phyloP scores from a whole-genome alignment of 2,113 vertebrate genomes.

The Copsychus sechellarum region DNA sequence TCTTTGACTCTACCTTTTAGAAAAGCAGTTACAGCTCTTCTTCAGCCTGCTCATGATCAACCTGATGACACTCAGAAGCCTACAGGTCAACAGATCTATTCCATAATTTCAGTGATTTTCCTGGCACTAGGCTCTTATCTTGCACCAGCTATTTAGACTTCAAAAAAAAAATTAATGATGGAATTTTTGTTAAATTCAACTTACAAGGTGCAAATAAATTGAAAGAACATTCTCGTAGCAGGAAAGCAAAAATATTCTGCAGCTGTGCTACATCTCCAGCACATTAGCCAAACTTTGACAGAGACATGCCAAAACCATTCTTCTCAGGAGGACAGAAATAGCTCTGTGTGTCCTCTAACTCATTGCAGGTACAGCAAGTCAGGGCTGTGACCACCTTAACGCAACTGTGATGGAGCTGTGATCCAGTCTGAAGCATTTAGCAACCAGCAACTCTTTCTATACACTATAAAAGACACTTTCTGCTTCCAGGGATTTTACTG shows the following conservation, averaged over 20 bases:
- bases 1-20: background rate
- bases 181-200: background rate
- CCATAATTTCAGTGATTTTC: background rate
- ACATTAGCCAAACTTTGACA: background rate
- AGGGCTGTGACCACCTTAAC: background rate
- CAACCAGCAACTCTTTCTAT: background rate
- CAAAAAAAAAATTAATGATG: no score
- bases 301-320: background rate
- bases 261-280: background rate
- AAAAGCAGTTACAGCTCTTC: background rate
- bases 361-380: background rate
- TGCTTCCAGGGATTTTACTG: background rate
- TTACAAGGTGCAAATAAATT: background rate
- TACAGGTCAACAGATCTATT: background rate
- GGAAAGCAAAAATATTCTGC: background rate
- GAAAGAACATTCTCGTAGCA: background rate
- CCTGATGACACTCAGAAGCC: background rate
- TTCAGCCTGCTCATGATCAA: background rate
- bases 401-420: background rate
- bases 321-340: background rate
- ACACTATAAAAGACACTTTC: background rate
- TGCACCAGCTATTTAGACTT: background rate
- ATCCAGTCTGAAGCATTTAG: background rate
- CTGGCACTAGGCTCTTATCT: background rate
- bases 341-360: background rate